Conservation (phyloP, 2,888 invertebrate genomes). For the Ochropleura leucogaster region DNA sequence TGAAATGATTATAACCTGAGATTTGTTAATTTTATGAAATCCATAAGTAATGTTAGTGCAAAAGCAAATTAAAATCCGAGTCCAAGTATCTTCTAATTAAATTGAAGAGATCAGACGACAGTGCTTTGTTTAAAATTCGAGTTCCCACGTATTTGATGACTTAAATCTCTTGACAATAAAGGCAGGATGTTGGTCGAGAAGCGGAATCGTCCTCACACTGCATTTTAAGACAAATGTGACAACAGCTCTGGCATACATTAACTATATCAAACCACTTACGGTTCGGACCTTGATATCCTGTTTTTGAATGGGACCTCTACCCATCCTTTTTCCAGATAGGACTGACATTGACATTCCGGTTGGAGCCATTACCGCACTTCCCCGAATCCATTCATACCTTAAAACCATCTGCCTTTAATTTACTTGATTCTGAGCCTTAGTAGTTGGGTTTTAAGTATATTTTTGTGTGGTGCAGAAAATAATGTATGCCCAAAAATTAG, state of each 20-base stretch:
- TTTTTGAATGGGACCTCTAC: constrained; percentile 74
- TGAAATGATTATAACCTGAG: neutral
- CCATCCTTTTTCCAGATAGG: constrained; percentile 80
- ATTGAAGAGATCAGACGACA: neutral
- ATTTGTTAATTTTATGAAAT: neutral
- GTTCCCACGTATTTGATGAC: constrained; percentile 19
- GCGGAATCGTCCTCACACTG: constrained; percentile 36
- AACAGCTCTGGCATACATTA: constrained; percentile 49
- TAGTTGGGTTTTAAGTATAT: constrained; percentile 57
- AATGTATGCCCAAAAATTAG: constrained; percentile 21
- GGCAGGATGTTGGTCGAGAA: constrained; percentile 34
- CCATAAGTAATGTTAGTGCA: neutral
- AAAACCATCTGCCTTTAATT: constrained; percentile 14
- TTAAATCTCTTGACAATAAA: constrained; percentile 17
- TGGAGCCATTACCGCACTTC: constrained; percentile 85
- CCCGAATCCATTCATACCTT: constrained; percentile 86
- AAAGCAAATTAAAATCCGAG: neutral
- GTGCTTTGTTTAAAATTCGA: neutral
- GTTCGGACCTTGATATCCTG: constrained; percentile 65
- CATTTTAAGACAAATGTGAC: constrained; percentile 53
- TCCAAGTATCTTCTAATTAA: neutral
- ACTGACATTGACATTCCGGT: constrained; percentile 85
- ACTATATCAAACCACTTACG: constrained; percentile 65
- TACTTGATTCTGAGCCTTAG: constrained; percentile 74
- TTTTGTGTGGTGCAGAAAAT: constrained; percentile 18